Conservation (phyloP, 2,797 vertebrate species). For the Garrulus glandarius region DNA sequence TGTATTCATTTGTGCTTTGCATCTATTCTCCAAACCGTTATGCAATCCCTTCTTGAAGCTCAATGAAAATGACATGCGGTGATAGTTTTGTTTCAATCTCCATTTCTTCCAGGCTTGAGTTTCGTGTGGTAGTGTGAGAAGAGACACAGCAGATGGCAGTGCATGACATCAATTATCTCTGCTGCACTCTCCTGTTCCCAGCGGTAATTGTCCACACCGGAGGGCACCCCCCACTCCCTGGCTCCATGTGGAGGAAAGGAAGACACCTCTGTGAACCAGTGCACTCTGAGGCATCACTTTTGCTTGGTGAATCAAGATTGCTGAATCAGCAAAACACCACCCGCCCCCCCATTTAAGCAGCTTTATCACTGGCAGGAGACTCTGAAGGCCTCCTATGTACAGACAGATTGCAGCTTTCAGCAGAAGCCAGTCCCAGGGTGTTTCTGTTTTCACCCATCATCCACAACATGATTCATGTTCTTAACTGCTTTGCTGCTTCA, state of each 20-base stretch:
- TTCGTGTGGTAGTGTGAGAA: not conserved
- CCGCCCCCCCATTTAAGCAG: not conserved
- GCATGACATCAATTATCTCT: constrained; percentile 37
- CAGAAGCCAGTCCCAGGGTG: not conserved
- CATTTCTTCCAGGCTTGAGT: not conserved
- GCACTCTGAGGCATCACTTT: not conserved
- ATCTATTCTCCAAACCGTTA: not conserved
- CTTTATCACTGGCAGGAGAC: not conserved
- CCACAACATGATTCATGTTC: not conserved
- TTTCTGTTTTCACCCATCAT: not conserved
- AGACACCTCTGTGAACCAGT: not conserved
- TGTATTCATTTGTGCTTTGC: not conserved
- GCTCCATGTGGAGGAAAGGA: not conserved
- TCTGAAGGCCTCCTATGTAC: not conserved
- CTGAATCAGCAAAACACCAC: constrained; percentile 43
- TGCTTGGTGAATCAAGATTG: not conserved
- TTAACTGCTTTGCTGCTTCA: not conserved
- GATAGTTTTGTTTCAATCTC: not conserved
- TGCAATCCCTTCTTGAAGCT: not conserved
- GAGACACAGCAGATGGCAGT: constrained; percentile 77
- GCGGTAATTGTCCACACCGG: not conserved
- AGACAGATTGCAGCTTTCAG: not conserved
- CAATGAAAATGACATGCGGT: not conserved
- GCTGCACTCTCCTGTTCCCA: not conserved
- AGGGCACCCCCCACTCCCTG: not conserved